Evolutionary conservation across 2,888 invertebrate genomes (phyloP).

Genomic region (Ectemnius lituratus): DNA sequence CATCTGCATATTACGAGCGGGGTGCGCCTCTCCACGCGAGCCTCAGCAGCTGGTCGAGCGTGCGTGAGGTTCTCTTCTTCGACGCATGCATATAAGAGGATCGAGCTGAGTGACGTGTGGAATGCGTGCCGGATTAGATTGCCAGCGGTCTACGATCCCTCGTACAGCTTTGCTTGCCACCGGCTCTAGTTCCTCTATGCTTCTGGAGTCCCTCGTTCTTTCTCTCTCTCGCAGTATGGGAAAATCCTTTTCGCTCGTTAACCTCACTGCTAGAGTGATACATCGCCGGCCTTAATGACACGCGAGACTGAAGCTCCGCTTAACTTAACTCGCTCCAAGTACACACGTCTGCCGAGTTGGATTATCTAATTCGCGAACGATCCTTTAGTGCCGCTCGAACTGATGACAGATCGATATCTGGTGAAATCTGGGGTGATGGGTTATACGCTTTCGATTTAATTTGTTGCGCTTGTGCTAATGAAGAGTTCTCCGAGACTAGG

Average conservation of each 20-base stretch:
- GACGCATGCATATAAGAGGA: slow-evolving; percentile 38
- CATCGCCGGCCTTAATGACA: no score
- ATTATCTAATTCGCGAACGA: no score
- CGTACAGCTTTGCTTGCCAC: slow-evolving; percentile 34
- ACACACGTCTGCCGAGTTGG: slow-evolving; percentile 22
- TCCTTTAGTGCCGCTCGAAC: no score
- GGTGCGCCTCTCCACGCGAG: slow-evolving; percentile 63
- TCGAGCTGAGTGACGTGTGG: slow-evolving; percentile 53
- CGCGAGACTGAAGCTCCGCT: no score
- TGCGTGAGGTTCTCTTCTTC: background rate
- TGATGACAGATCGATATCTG: no score
- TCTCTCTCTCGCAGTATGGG: background rate
- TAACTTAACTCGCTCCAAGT: no score
- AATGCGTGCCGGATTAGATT: slow-evolving; percentile 65
- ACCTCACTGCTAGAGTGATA: no score
- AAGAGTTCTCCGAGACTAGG: no score
- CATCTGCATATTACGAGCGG: slow-evolving; percentile 71
- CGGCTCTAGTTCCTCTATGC: slow-evolving; percentile 20
- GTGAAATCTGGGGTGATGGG: no score
- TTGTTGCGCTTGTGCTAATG: no score
- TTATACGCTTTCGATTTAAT: no score
- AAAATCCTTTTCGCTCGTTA: slow-evolving; percentile 6
- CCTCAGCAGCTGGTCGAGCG: slow-evolving; percentile 28
- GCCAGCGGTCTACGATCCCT: slow-evolving; percentile 16
- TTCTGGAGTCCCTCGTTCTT: background rate